Conservation (phyloP, 2,888 invertebrate species). For the Chymomyza fuscimana region DNA sequence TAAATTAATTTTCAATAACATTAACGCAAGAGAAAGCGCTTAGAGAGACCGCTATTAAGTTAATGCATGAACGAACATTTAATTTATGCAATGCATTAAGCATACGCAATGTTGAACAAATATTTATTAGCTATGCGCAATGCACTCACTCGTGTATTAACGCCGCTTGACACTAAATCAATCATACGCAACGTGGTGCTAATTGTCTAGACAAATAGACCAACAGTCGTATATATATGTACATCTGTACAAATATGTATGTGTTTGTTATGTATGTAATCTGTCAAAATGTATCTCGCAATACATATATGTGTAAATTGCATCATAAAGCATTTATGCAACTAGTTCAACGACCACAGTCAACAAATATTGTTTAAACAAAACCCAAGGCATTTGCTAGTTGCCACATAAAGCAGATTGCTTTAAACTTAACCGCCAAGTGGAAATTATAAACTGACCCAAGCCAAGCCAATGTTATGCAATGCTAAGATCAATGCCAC, state of each 20-base stretch:
- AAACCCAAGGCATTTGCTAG: slow-evolving; percentile 47
- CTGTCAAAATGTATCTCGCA: neutral
- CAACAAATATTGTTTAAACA: neutral
- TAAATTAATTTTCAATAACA: slow-evolving; percentile 5
- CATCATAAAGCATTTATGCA: neutral
- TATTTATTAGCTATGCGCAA: slow-evolving; percentile 60
- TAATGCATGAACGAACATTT: slow-evolving; percentile 23
- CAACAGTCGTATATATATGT: neutral
- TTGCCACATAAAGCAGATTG: neutral
- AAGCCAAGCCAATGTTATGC: slow-evolving; percentile 42
- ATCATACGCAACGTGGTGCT: slow-evolving; percentile 61
- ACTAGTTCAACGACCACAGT: slow-evolving; percentile 5
- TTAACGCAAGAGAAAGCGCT: neutral
- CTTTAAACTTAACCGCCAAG: slow-evolving; percentile 51
- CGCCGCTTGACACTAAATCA: slow-evolving; percentile 45
- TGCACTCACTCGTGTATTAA: slow-evolving; percentile 35
- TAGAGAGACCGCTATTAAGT: neutral
- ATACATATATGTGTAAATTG: neutral
- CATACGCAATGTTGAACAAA: slow-evolving; percentile 65
- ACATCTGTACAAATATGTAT: neutral
- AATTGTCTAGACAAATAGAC: slow-evolving; percentile 48
- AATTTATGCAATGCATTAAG: slow-evolving; percentile 61
- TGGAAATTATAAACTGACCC: slow-evolving; percentile 7
- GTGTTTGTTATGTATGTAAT: neutral
- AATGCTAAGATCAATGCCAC: slow-evolving; percentile 73